Percentiles rank a stretch among this genome's conserved stretches.
Conservation (phyloP, 2,888 invertebrate genomes). For the Apotomis betuletana region DNA sequence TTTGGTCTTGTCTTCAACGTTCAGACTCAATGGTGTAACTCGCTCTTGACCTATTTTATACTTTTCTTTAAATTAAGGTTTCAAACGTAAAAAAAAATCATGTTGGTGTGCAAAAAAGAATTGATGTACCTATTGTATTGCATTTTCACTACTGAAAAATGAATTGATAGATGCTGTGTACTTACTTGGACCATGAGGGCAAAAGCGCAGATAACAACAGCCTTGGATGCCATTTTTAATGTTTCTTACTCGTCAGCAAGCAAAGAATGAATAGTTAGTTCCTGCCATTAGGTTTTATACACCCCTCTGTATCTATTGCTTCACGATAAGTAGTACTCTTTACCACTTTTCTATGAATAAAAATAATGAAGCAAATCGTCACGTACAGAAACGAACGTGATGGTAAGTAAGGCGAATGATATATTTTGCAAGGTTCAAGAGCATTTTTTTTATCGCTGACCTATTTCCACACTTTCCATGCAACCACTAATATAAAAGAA, state of each 20-base stretch:
- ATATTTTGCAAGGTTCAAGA: background rate
- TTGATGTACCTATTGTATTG: too few species aligned
- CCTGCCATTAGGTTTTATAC: conserved; percentile 3
- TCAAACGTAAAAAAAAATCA: too few species aligned
- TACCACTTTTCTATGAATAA: background rate
- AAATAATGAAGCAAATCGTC: background rate
- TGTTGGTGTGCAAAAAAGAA: too few species aligned
- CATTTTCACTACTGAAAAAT: too few species aligned
- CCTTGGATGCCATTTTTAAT: conserved; percentile 23
- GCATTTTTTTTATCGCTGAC: conserved; percentile 7
- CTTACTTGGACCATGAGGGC: conserved; percentile 19
- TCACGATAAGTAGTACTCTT: background rate
- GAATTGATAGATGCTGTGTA: background rate
- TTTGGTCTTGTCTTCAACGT: too few species aligned
- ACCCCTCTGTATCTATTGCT: conserved; percentile 1
- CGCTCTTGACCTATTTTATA: too few species aligned
- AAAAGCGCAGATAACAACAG: conserved; percentile 37
- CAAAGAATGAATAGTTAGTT: background rate
- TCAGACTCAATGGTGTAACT: too few species aligned
- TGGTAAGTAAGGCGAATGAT: background rate
- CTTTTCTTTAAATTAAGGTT: too few species aligned
- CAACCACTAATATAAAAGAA: conserved; percentile 8
- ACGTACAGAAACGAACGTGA: too few species aligned
- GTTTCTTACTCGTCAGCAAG: background rate
- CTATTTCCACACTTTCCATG: background rate